A percentile compares a stretch with the other conserved stretches of the same genome.
phyloP scores from a whole-genome alignment of 2,888 invertebrate genomes.

The Drosophila rellima region DNA sequence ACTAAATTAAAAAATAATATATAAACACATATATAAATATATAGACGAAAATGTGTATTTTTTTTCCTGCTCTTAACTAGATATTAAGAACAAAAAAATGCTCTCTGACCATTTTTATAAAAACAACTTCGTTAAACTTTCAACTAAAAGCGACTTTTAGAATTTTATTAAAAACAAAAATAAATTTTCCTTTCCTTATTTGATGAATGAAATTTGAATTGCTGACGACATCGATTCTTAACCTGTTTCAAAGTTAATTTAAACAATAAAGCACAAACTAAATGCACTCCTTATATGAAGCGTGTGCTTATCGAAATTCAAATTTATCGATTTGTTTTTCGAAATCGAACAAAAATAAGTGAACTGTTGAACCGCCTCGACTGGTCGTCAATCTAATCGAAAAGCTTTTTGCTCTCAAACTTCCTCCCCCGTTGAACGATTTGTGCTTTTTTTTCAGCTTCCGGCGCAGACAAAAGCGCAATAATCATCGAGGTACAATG shows the following conservation, averaged over 20 bases:
- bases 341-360: background rate
- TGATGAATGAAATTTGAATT: background rate
- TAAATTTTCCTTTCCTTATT: background rate
- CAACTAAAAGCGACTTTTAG: background rate
- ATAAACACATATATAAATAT: no score
- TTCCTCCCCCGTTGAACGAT: slow-evolving; percentile 11
- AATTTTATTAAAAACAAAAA: background rate
- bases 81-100: no score
- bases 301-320: background rate
- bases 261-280: background rate
- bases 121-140: background rate
- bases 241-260: background rate
- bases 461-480: slow-evolving; percentile 36
- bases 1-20: no score
- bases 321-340: slow-evolving; percentile 9
- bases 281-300: slow-evolving; percentile 2
- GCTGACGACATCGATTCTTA: background rate
- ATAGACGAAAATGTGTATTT: no score
- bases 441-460: slow-evolving; percentile 31
- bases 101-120: background rate
- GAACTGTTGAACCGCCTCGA: slow-evolving; percentile 5
- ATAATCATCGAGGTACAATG: slow-evolving; percentile 43
- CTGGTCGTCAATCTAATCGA: slow-evolving; percentile 25
- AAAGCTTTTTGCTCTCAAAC: background rate
- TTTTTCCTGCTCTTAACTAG: no score